phyloP scores from a whole-genome alignment of 2,113 vertebrate species.

The Uropsilus gracilis region DNA sequence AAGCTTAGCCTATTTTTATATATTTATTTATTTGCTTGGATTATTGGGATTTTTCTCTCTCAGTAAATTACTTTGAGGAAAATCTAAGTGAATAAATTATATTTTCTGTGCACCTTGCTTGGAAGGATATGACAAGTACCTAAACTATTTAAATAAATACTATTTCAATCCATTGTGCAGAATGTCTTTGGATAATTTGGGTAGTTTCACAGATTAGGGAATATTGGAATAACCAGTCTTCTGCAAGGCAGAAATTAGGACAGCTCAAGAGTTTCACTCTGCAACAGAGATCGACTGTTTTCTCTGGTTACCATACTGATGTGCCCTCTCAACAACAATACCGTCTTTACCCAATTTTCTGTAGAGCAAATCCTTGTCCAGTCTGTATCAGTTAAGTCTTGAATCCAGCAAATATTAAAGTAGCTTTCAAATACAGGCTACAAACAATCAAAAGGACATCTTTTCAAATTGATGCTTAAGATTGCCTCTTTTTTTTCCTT shows the following conservation, averaged over 20 bases:
- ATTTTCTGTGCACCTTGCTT: background rate
- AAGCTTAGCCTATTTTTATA: background rate
- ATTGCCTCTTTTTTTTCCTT: background rate
- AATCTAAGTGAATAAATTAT: background rate
- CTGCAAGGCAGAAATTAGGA: background rate
- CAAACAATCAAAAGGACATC: background rate
- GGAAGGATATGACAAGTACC: background rate
- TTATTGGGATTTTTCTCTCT: background rate
- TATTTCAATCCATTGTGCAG: background rate
- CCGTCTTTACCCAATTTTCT: background rate
- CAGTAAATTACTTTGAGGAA: constrained; percentile 6
- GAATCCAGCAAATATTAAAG: background rate
- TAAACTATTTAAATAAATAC: background rate
- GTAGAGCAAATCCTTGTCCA: background rate
- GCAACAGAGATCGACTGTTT: background rate
- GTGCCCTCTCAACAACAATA: background rate
- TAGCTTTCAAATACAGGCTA: background rate
- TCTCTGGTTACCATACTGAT: background rate
- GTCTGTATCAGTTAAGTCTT: no score
- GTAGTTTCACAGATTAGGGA: background rate
- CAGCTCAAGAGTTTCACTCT: background rate
- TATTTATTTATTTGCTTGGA: background rate
- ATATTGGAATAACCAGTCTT: background rate
- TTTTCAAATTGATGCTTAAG: background rate
- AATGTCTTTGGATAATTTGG: background rate